Conservation (phyloP, 2,797 vertebrate species). For the Heteromormyrus szaboi region DNA sequence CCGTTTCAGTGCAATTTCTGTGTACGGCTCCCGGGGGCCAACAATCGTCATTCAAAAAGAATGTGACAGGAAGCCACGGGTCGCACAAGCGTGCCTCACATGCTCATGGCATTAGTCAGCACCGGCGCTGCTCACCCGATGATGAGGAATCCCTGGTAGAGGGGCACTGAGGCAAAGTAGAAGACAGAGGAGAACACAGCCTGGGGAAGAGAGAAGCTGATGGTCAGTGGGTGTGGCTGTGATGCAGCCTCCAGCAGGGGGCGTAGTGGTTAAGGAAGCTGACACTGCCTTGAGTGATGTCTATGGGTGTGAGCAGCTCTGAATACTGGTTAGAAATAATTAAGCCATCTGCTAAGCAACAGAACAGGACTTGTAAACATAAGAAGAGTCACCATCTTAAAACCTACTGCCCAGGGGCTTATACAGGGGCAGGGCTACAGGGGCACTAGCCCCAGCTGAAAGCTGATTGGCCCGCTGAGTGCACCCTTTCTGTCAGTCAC, state of each 20-base stretch:
- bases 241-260: neutral
- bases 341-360: neutral
- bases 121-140: conserved; percentile 74
- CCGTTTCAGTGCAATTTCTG: neutral
- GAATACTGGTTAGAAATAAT: neutral
- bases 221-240: neutral
- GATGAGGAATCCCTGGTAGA: conserved; percentile 96
- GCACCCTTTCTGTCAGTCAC: neutral
- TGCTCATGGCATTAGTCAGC: conserved; percentile 54
- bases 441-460: neutral
- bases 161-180: conserved; percentile 93
- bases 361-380: neutral
- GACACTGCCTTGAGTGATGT: neutral
- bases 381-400: neutral
- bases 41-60: conserved; percentile 26
- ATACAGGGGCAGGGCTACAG: neutral
- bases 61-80: conserved; percentile 47
- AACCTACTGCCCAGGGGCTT: neutral
- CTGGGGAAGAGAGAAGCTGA: conserved; percentile 46
- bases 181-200: conserved; percentile 96
- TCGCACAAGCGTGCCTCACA: conserved; percentile 37
- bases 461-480: neutral
- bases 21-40: neutral
- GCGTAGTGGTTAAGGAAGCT: neutral
- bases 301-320: neutral